A percentile compares a stretch with the other conserved stretches of the same genome.
Conservation (phyloP, 2,113 vertebrate species). For the Leucoraja erinaceus region DNA sequence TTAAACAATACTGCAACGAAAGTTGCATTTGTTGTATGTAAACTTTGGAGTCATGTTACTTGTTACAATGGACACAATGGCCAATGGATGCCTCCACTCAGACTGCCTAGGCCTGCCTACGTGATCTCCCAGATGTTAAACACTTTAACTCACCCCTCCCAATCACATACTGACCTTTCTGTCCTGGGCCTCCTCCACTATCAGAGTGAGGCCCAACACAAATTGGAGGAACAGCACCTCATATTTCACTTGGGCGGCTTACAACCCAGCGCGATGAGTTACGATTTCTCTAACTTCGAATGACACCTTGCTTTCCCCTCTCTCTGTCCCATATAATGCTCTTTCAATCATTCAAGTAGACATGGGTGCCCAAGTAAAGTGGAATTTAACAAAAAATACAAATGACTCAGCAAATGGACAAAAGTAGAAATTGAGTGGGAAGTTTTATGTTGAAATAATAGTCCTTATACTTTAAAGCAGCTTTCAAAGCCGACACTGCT, state of each 20-base stretch:
- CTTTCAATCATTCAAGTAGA: background rate
- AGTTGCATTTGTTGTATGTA: background rate
- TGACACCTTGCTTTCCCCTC: too few relatives aligned
- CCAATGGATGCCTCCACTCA: background rate
- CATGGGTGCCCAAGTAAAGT: background rate
- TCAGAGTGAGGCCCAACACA: too few relatives aligned
- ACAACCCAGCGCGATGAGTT: too few relatives aligned
- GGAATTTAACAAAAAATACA: background rate
- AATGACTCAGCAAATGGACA: background rate
- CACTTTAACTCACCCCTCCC: too few relatives aligned
- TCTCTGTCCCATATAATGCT: background rate
- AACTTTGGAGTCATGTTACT: background rate
- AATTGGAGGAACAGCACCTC: too few relatives aligned
- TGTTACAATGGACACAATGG: background rate
- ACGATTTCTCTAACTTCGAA: too few relatives aligned
- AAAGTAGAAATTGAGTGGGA: background rate
- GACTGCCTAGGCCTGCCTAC: too few relatives aligned
- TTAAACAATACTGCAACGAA: background rate
- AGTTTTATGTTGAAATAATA: background rate
- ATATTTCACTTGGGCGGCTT: too few relatives aligned
- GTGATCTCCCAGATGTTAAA: too few relatives aligned
- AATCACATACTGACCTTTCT: too few relatives aligned
- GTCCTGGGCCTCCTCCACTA: too few relatives aligned
- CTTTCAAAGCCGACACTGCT: background rate
- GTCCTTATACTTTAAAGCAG: background rate